Base-by-base conservation (phyloP, 2,888 invertebrate species). In the Spilarctia lutea region DNA sequence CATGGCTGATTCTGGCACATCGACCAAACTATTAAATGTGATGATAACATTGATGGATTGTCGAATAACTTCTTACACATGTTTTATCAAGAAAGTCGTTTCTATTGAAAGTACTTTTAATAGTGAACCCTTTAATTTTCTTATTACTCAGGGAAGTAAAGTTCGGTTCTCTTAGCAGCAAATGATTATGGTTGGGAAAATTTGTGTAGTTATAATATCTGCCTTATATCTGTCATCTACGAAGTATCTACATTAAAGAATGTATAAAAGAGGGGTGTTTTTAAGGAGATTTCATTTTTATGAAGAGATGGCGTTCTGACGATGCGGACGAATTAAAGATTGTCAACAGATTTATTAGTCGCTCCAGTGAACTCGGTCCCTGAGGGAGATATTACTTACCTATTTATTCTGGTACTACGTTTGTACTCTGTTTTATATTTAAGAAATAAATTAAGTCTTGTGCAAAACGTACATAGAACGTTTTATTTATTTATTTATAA, bases 261-360 rank as follows among this genome's bases (percentile, higher is more conserved):
- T 83, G 83, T 73, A 79, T 78, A 83, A 83, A 86, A 85, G 86
- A 87, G 89, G 89, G 88, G 85, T 84, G 83, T 83, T 85, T 84
- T 82, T 81, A 80, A 80, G 85, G 85, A 87, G 86, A 89, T 85
- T 86, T 87, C 83, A 87, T 91, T 91, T 91, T 91, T 90, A 91
- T 91, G 89, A 90, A 85, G 89, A 89, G 86, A 81, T 84, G 84
- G 84, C 86, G 82, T 84, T 86, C 87, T 90, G 89, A 88, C 89
- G 88, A 86, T 88, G 89, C 88, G 89, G 88, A 89, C 89, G 92
- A 95, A 95, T 95, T 94, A 95, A 94, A 94, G 94, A 94, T 93
- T 94, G 94, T 94, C 95, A 95, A 94, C 95, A 95, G 93, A 93
- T 94, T 95, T 94, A 95, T 95, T 94, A 95, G 89, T 90, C 94